phyloP scores from a whole-genome alignment of 2,888 invertebrate genomes.

The Lottia gigantea region DNA sequence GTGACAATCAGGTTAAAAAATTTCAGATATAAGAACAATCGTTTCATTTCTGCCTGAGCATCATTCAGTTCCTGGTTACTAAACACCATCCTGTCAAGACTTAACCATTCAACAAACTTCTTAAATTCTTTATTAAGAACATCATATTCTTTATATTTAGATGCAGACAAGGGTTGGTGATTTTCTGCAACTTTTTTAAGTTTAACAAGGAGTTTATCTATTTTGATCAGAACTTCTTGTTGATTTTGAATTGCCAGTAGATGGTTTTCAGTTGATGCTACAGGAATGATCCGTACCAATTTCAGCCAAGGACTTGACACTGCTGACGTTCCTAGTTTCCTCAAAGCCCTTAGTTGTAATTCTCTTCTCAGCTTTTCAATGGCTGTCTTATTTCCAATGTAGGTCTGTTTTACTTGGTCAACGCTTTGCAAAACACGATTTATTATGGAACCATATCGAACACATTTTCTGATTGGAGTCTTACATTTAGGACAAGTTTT shows the following conservation, averaged over 20 bases:
- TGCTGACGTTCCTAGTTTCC: not conserved
- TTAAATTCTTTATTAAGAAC: not conserved
- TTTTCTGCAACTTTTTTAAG: conserved; percentile 17
- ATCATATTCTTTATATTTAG: not conserved
- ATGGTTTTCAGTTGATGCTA: conserved; percentile 7
- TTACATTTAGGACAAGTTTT: conserved; percentile 74
- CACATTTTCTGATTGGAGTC: conserved; percentile 73
- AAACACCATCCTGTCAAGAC: conserved; percentile 7
- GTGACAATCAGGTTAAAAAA: conserved; percentile 25
- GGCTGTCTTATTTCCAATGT: conserved; percentile 12
- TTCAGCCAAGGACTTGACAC: not conserved
- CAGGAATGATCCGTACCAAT: not conserved
- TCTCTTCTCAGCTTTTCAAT: not conserved
- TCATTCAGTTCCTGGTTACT: conserved; percentile 39
- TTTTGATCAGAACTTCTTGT: conserved; percentile 18
- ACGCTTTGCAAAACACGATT: conserved; percentile 67
- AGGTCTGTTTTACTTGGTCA: conserved; percentile 49
- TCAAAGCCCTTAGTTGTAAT: not conserved
- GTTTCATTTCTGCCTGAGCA: conserved; percentile 36
- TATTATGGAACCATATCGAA: conserved; percentile 73
- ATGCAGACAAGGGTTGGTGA: not conserved
- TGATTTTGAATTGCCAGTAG: conserved; percentile 25
- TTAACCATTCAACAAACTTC: conserved; percentile 23
- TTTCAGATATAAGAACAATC: conserved; percentile 26
- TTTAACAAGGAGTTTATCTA: not conserved